phyloP scores from a whole-genome alignment of 2,888 invertebrate species.

The Muscina levida region DNA sequence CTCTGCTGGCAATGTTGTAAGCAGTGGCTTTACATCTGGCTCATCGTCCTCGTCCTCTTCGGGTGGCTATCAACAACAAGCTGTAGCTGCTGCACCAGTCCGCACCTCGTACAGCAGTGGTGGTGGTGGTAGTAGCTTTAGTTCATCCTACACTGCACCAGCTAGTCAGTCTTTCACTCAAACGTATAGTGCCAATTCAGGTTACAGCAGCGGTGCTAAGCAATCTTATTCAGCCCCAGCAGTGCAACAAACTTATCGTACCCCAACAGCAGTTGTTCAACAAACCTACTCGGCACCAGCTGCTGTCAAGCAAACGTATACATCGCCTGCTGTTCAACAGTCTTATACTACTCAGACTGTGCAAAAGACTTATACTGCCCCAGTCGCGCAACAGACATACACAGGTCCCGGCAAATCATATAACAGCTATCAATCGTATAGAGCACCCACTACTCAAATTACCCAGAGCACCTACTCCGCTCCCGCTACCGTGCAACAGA shows the following conservation, averaged over 20 bases:
- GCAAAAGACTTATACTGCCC: slow-evolving; percentile 51
- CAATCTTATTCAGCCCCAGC: slow-evolving; percentile 16
- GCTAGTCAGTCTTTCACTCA: slow-evolving; percentile 32
- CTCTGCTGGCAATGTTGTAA: slow-evolving; percentile 45
- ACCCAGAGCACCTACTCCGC: slow-evolving; percentile 17
- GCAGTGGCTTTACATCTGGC: slow-evolving; percentile 30
- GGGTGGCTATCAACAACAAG: slow-evolving; percentile 47
- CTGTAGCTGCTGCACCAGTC: slow-evolving; percentile 1
- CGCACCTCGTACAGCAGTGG: slow-evolving; percentile 16
- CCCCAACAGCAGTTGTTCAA: slow-evolving; percentile 33
- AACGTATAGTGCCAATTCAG: slow-evolving; percentile 42
- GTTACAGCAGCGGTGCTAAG: slow-evolving; percentile 53
- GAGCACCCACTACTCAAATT: slow-evolving; percentile 43
- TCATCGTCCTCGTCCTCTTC: neutral
- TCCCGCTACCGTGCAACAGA: slow-evolving; percentile 28
- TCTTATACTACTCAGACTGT: slow-evolving; percentile 23
- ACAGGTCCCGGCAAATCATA: slow-evolving; percentile 49
- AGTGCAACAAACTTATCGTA: slow-evolving; percentile 11
- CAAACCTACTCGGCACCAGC: slow-evolving; percentile 32
- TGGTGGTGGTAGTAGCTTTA: slow-evolving; percentile 25
- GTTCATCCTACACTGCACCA: neutral
- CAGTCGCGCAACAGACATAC: slow-evolving; percentile 41
- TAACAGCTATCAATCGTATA: slow-evolving; percentile 31
- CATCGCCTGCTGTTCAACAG: slow-evolving; percentile 46
- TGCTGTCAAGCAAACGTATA: slow-evolving; percentile 31